Conservation (phyloP, 2,888 invertebrate species). For the Agonopterix subpropinquella region DNA sequence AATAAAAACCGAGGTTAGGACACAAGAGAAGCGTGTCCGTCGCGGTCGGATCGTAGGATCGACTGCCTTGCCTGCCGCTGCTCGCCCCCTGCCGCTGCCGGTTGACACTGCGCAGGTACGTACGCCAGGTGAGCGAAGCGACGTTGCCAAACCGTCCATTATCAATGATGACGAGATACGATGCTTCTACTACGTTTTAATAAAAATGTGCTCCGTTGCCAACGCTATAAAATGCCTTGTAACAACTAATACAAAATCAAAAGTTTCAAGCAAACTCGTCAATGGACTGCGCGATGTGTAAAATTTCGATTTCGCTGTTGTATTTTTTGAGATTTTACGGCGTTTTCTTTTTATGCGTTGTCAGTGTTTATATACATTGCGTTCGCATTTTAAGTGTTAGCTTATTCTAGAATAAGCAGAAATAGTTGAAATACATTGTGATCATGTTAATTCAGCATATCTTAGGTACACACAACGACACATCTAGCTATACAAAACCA, state of each 20-base stretch:
- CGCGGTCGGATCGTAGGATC: slow-evolving; percentile 55
- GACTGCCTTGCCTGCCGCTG: slow-evolving; percentile 63
- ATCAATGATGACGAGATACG: slow-evolving; percentile 72
- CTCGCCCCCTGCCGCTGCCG: slow-evolving; percentile 45
- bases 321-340: neutral
- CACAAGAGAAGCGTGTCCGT: slow-evolving; percentile 48
- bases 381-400: too few species aligned
- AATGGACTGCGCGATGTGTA: slow-evolving; percentile 27
- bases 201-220: slow-evolving; percentile 50
- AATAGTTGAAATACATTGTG: too few species aligned
- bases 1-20: slow-evolving; percentile 24
- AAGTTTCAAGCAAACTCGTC: slow-evolving; percentile 24
- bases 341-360: neutral
- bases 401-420: too few species aligned
- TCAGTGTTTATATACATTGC: neutral
- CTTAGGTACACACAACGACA: too few species aligned
- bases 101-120: slow-evolving; percentile 34
- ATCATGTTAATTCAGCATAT: too few species aligned
- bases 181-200: slow-evolving; percentile 38
- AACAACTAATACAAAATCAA: slow-evolving; percentile 18
- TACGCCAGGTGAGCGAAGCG: slow-evolving; percentile 72
- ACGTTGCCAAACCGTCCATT: slow-evolving; percentile 72
- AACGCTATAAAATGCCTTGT: slow-evolving; percentile 43
- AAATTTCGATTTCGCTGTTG: slow-evolving; percentile 21
- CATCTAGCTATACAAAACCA: too few species aligned